phyloP scores from a whole-genome alignment of 2,888 invertebrate species.

The Oligia fasciuncula region DNA sequence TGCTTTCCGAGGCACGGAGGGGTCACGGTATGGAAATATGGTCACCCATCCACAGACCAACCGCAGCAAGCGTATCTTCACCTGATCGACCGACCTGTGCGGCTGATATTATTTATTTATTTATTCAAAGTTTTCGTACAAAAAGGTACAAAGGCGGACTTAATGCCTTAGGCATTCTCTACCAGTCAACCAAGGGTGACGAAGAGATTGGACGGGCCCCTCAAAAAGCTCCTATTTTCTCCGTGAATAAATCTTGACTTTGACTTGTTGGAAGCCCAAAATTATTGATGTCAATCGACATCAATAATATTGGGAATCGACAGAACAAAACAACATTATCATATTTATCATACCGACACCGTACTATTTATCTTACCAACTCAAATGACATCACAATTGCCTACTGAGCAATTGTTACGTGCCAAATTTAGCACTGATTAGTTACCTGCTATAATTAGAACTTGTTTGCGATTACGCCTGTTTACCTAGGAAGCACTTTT shows the following conservation, averaged over 20 bases:
- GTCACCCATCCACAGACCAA: too few relatives aligned
- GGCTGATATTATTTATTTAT: too few relatives aligned
- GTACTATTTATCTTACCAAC: background rate
- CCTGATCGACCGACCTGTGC: too few relatives aligned
- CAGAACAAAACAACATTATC: background rate
- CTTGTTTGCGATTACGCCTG: background rate
- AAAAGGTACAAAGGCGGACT: too few relatives aligned
- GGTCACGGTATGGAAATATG: too few relatives aligned
- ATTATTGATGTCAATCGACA: slow-evolving; percentile 1
- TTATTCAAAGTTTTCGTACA: too few relatives aligned
- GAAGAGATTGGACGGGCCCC: background rate
- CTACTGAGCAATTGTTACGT: background rate
- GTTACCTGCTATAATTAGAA: background rate
- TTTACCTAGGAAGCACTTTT: background rate
- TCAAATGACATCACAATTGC: background rate
- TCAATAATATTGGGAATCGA: too few relatives aligned
- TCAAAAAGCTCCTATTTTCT: slow-evolving; percentile 52
- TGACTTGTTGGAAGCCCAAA: slow-evolving; percentile 25
- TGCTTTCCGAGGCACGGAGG: too few relatives aligned
- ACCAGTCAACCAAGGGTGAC: too few relatives aligned
- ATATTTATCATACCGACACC: background rate
- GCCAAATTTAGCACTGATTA: background rate
- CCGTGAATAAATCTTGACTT: slow-evolving; percentile 45
- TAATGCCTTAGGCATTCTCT: too few relatives aligned
- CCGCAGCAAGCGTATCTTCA: too few relatives aligned